Evolutionary conservation across 2,888 invertebrate genomes (phyloP), one percentile per base, ranked within the genome.

Genomic region (Chrysolina americana): DNA sequence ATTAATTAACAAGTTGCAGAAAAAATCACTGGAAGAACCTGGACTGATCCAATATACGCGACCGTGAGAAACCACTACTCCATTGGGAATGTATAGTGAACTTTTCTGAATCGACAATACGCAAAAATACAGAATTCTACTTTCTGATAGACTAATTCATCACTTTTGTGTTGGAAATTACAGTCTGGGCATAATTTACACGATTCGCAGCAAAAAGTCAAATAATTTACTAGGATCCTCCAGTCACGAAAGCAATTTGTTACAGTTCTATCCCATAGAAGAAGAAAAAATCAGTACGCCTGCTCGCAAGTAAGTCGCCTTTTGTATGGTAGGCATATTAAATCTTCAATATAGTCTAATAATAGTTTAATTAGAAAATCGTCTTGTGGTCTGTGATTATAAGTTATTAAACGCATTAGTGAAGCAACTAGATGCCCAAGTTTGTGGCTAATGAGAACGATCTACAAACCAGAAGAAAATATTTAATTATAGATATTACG

Each of bases 381-480:
- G 59, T 28, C 59, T 59, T 36, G 59, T 28, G 59, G 6, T 59
- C 36, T 36, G 59, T 59, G 15, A 59, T 59, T 59, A 59, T 59
- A 8, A 59, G 11, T 56, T 48, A 48, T 48, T 48, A 48, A 48
- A n/a, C 48, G 48, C 10, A 56, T 56, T 56, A 56, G 56, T 23
- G 56, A 11, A 56, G 56, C 23, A 56, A 23, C 13, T 23, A 56
- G 56, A 56, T 56, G 59, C 59, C 59, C 59, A 59, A 59, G 59
- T 59, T 59, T 59, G 59, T 59, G 59, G 59, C 59, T 59, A 59
- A 59, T 59, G 59, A 36, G 36, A 36, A 9, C 59, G 59, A 59
- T 59, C 59, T 28, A 28, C 59, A 59, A 59, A 59, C 59, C 15
- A 36, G 36, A 59, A 28, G n/a, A 59, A 59, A 59, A 59, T 6